Evolutionary conservation across 2,888 invertebrate species (phyloP), one percentile per base, ranked within the genome.

Genomic region (Euclidia mi): DNA sequence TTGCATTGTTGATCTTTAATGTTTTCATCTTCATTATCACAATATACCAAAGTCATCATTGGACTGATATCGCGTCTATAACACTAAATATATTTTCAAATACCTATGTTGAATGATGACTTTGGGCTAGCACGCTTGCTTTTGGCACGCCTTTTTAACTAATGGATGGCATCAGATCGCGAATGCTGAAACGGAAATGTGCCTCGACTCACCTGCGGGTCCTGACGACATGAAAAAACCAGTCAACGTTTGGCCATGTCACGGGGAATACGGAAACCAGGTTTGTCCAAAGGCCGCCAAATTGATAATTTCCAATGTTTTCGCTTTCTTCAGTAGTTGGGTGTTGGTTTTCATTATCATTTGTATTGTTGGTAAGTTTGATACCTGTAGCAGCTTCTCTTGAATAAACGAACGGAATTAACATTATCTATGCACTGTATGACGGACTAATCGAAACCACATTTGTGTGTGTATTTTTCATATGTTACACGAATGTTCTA

Each of bases 201-300:
- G 98, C 95, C 88, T 98, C 94, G 98, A 98, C 95, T 97, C 97
- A 61, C 95, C 97, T 71, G 96, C 96, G 78, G 96, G 96, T 84
- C 96, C 96, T 59, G 97, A 98, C 86, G 98, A 98, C 84, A 96
- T 98, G 95, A 97, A 98, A 95, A 97, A 97, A 88, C 96, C 98
- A 58, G 97, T 99, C 87, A 97, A 97, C 88, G 95, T 98, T 85
- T 99, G 98, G 97, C 98, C 98, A 76, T 99, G 99, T 94, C 99
- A 99, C 95, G 97, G 97, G 84, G 98, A 99, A 95, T 99, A 99
- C 89, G 99, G 99, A 94, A 99, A 99, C 95, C 99, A 99, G 99
- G 99, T 99, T 97, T 95, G 92, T 93, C 63, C 11, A 41, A 65
- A 79, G 85, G 88, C 85, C 77, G 88, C 89, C 84, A 76, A 71